These are phyloP conservation scores for Catostomus latipinnis DNA, from an alignment of 2,797 vertebrate genomes.

Conservation along the genomic window DNA sequence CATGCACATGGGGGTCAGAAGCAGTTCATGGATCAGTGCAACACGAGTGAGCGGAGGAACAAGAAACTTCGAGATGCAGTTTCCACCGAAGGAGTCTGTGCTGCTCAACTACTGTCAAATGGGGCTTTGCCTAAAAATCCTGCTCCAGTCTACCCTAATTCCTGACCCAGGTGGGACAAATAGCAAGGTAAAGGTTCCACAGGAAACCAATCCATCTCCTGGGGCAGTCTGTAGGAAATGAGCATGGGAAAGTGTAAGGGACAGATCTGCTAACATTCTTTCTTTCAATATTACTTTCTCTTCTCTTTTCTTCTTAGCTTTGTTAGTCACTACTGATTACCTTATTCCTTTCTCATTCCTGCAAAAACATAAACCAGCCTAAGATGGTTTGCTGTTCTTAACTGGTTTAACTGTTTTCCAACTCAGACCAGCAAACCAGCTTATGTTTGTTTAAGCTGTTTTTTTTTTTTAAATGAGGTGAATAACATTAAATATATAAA, in stretches of 20 bases:
- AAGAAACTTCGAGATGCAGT: conserved; percentile 48
- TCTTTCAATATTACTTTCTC: not conserved
- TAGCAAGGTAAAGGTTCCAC: conserved; percentile 28
- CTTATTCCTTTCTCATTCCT: not conserved
- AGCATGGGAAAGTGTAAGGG: conserved; percentile 23
- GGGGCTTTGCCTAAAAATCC: conserved; percentile 33
- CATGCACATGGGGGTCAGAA: conserved; percentile 69
- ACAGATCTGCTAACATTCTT: conserved; percentile 12
- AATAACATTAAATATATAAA: too few species aligned
- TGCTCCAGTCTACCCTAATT: conserved; percentile 10
- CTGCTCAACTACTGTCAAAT: conserved; percentile 40
- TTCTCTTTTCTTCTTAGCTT: too few species aligned
- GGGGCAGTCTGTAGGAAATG: conserved; percentile 28
- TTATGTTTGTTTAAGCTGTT: too few species aligned
- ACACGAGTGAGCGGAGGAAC: conserved; percentile 54
- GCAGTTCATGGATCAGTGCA: conserved; percentile 69
- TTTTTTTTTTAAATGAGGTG: too few species aligned
- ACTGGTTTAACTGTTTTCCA: too few species aligned
- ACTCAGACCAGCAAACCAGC: too few species aligned
- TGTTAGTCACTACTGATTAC: not conserved
- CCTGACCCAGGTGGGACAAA: conserved; percentile 50
- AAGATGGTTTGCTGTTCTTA: too few species aligned
- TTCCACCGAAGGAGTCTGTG: conserved; percentile 35
- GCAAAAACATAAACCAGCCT: too few species aligned
- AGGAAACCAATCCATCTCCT: conserved; percentile 41